phyloP scores from a whole-genome alignment of 1,140 invertebrate species.

The Drosophila pseudoobscura region DNA sequence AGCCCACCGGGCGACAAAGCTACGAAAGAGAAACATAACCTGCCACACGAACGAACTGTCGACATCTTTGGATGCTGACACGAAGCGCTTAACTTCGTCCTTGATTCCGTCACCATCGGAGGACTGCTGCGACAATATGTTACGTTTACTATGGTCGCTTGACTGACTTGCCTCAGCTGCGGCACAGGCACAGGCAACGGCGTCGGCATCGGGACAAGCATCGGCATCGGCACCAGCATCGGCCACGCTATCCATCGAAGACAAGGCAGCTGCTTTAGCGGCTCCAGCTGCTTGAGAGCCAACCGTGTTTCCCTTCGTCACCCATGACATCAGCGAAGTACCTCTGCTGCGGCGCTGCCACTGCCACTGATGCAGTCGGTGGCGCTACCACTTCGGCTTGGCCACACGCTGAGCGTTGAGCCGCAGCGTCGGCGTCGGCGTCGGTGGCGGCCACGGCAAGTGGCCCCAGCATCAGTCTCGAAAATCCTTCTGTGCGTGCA shows the following conservation, averaged over 20 bases:
- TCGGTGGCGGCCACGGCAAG: conserved; percentile 35
- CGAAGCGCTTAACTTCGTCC: conserved; percentile 76
- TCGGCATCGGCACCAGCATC: conserved; percentile 11
- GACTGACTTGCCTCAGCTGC: conserved; percentile 26
- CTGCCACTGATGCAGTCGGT: conserved; percentile 28
- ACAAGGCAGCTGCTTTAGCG: conserved; percentile 13
- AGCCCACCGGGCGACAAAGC: conserved; percentile 55
- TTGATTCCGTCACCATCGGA: conserved; percentile 61
- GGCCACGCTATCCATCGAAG: conserved; percentile 6
- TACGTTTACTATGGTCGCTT: conserved; percentile 45
- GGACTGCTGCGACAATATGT: conserved; percentile 73
- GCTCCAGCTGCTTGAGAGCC: conserved; percentile 26
- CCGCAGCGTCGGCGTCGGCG: conserved; percentile 10
- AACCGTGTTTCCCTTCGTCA: conserved; percentile 37
- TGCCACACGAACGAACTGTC: not conserved
- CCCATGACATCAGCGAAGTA: conserved; percentile 53
- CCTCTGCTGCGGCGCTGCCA: conserved; percentile 38
- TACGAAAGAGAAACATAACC: conserved; percentile 53
- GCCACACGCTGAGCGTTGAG: conserved; percentile 42
- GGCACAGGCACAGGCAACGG: conserved; percentile 30
- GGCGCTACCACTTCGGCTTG: not conserved
- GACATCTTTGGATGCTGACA: conserved; percentile 33
- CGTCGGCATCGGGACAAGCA: conserved; percentile 1
- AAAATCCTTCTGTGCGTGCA: conserved; percentile 78
- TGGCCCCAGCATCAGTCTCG: conserved; percentile 66